A percentile compares a stretch with the other conserved stretches of the same genome.
phyloP scores from a whole-genome alignment of 2,888 invertebrate species.

The Megaustenia siamemsis region DNA sequence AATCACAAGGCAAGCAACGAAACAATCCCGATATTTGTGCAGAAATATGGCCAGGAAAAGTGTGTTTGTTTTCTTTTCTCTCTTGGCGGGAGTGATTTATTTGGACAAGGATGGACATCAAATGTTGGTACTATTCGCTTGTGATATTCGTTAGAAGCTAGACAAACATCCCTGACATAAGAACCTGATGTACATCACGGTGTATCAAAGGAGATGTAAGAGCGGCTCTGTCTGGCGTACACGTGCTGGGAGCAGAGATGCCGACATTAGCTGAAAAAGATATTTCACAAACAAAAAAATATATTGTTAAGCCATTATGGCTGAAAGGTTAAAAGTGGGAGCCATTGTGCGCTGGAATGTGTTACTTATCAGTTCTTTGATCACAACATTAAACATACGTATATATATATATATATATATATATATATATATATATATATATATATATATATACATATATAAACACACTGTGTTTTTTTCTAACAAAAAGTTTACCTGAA shows the following conservation, averaged over 20 bases:
- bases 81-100: background rate
- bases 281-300: too few species aligned
- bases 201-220: conserved; percentile 19
- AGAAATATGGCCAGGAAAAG: background rate
- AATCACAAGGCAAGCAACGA: background rate
- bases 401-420: too few species aligned
- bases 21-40: background rate
- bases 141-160: conserved; percentile 17
- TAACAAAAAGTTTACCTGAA: too few species aligned
- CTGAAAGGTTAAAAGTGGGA: too few species aligned
- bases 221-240: background rate
- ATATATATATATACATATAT: too few species aligned
- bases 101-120: conserved; percentile 30
- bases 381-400: too few species aligned
- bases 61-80: background rate
- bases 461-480: too few species aligned
- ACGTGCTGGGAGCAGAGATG: background rate
- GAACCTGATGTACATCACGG: conserved; percentile 14
- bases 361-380: too few species aligned
- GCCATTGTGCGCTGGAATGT: too few species aligned
- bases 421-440: too few species aligned
- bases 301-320: too few species aligned
- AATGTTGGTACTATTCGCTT: background rate
- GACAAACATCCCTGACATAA: conserved; percentile 14
- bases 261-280: too few species aligned